A percentile compares a stretch with the other conserved stretches of the same genome.
Conservation (phyloP, 1,140 invertebrate species). For the Drosophila saltans region DNA sequence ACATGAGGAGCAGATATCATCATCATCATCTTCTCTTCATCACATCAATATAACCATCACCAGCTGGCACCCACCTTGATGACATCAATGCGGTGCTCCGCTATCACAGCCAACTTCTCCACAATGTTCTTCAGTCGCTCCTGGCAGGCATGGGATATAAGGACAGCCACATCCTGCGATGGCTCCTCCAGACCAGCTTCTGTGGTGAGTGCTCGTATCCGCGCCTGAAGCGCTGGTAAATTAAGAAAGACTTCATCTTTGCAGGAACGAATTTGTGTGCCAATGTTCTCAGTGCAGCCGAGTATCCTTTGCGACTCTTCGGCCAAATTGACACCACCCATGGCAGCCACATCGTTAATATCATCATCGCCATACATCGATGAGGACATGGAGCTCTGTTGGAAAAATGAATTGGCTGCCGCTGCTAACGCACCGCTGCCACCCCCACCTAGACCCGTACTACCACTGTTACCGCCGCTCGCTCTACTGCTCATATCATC, state of each 20-base stretch:
- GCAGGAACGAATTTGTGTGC: slow-evolving; percentile 97
- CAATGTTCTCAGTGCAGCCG: slow-evolving; percentile 96
- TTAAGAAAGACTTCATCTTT: slow-evolving; percentile 97
- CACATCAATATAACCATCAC: neutral
- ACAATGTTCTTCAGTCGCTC: slow-evolving; percentile 95
- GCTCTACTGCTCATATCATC: slow-evolving; percentile 44
- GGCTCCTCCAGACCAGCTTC: slow-evolving; percentile 95
- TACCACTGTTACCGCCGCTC: slow-evolving; percentile 81
- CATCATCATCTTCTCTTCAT: neutral
- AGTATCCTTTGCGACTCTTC: slow-evolving; percentile 98
- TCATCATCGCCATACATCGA: slow-evolving; percentile 92
- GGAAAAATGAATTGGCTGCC: slow-evolving; percentile 77
- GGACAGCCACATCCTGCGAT: slow-evolving; percentile 92
- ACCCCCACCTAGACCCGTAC: slow-evolving; percentile 7
- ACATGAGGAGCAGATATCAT: slow-evolving; percentile 2
- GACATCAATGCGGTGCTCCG: slow-evolving; percentile 96
- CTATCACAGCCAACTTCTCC: slow-evolving; percentile 96
- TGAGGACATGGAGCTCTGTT: slow-evolving; percentile 81
- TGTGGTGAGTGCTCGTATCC: slow-evolving; percentile 89
- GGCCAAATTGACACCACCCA: slow-evolving; percentile 99
- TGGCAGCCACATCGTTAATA: slow-evolving; percentile 99
- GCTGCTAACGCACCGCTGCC: slow-evolving; percentile 44
- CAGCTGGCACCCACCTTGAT: slow-evolving; percentile 87
- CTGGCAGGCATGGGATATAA: slow-evolving; percentile 97
- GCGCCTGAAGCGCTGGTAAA: slow-evolving; percentile 89